Evolutionary conservation across 2,113 vertebrate genomes (phyloP), one percentile per base, ranked within the genome.

Genomic region (Ranitomeya variabilis): DNA sequence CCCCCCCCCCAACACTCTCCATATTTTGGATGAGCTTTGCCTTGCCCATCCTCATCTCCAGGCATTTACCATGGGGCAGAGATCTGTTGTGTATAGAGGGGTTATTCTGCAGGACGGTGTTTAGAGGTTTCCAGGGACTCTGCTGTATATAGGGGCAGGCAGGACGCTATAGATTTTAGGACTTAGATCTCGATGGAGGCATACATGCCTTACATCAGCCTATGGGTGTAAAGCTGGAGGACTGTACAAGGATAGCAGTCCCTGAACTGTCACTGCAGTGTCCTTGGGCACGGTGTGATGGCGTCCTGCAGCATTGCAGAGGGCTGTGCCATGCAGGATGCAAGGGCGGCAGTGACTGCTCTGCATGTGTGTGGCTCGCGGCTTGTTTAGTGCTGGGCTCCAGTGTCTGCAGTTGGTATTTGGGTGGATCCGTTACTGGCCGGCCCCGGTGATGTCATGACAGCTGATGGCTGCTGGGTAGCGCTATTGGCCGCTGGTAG

Each of bases 381-480:
- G 60, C 57, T 64, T 45, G 26, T 81, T 14, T 21, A 64, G 12
- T 37, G 16, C 55, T 77, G n/a, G 55, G 7, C 62, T n/a, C 31
- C 59, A 67, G 81, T 54, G 62, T 83, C 64, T 83, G 64, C 82
- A 69, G 45, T 55, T 83, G 64, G 82, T 83, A 69, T 64, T 77
- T 52, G 67, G 87, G 87, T 26, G 69, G 87, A 62, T 83, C 57
- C 21, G 19, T 0, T 14, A 31, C 86, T 23, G 23, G 11, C 4
- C 76, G 74, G 87, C 62, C 79, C 83, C 18, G 31, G 67, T 88
- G 79, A 88, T 83, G 87, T 88, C 80, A 88, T 88, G 87, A 88
- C 80, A 88, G 87, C 87, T 83, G 87, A 88, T 88, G 69, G 14
- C 69, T 18, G 78, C 12, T 14, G 3, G 16, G 64, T 23, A 23